These are phyloP conservation scores for Pluvianellus socialis DNA, from an alignment of 2,113 vertebrate genomes.

Conservation along the genomic window DNA sequence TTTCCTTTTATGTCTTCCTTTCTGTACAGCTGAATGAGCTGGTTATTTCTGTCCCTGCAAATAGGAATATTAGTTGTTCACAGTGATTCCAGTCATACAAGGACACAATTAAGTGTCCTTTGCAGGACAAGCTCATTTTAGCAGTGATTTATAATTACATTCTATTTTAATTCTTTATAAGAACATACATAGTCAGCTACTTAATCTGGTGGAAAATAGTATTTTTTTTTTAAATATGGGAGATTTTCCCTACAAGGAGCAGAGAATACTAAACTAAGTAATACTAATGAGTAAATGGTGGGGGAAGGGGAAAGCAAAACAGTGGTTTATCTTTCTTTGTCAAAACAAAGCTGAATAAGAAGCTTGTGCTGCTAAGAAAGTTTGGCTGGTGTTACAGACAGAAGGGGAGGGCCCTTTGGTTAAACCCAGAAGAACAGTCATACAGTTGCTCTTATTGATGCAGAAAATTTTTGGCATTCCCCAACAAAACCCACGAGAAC, in stretches of 20 bases:
- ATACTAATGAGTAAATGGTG: background rate
- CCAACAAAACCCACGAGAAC: conserved; percentile 51
- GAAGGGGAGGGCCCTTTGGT: background rate
- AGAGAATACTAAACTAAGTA: background rate
- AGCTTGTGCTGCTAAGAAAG: conserved; percentile 42
- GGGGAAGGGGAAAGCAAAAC: conserved; percentile 27
- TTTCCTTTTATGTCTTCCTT: conserved; percentile 65
- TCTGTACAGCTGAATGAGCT: conserved; percentile 42
- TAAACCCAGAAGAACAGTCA: conserved; percentile 21
- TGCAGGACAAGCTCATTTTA: conserved; percentile 24
- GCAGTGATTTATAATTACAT: conserved; percentile 24
- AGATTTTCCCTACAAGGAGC: background rate
- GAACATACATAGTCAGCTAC: background rate
- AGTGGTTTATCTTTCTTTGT: conserved; percentile 60
- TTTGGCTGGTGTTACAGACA: background rate
- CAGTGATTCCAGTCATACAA: conserved; percentile 41
- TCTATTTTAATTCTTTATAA: conserved; percentile 21
- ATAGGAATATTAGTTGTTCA: conserved; percentile 61
- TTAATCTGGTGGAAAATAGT: background rate
- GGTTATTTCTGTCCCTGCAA: conserved; percentile 51
- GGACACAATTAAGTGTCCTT: conserved; percentile 40
- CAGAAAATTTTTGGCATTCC: conserved; percentile 57
- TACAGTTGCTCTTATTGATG: background rate
- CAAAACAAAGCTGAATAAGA: conserved; percentile 65
- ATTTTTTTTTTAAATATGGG: background rate